A percentile compares a stretch with the other conserved stretches of the same genome.
phyloP scores from a whole-genome alignment of 2,888 invertebrate species.

The Netelia melanura region DNA sequence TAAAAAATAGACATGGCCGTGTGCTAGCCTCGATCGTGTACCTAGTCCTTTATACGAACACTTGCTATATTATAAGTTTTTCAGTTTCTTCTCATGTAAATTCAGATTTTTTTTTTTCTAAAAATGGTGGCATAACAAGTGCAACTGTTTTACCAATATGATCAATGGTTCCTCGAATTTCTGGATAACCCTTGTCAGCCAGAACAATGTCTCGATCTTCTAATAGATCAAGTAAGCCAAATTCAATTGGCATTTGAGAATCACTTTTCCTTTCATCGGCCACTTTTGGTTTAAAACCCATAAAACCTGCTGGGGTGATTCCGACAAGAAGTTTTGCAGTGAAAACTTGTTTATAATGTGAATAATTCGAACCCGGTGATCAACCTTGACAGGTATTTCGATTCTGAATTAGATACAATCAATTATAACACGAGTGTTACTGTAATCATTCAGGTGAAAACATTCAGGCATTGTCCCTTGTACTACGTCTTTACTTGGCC shows the following conservation, averaged over 20 bases:
- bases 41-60: not conserved
- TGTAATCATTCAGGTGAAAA: slow-evolving; percentile 16
- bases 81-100: slow-evolving; percentile 30
- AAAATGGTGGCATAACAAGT: slow-evolving; percentile 46
- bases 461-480: slow-evolving; percentile 55
- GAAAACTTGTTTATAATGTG: slow-evolving; percentile 52
- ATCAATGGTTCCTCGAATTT: slow-evolving; percentile 27
- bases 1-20: too few species aligned
- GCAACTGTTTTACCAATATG: slow-evolving; percentile 40
- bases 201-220: slow-evolving; percentile 46
- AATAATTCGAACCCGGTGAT: slow-evolving; percentile 38
- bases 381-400: slow-evolving; percentile 47
- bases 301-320: not conserved
- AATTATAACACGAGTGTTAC: slow-evolving; percentile 54
- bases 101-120: slow-evolving; percentile 1
- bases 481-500: slow-evolving; percentile 42
- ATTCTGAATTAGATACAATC: slow-evolving; percentile 58
- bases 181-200: slow-evolving; percentile 1
- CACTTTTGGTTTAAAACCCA: not conserved
- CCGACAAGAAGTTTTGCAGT: slow-evolving; percentile 51
- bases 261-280: too few species aligned
- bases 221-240: not conserved
- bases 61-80: slow-evolving; percentile 30
- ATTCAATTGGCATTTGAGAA: too few species aligned
- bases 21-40: too few species aligned